Percentiles rank a stretch among this genome's conserved stretches.
These are phyloP conservation scores for Indicator indicator DNA, from an alignment of 2,113 vertebrate genomes.

Conservation along the genomic window DNA sequence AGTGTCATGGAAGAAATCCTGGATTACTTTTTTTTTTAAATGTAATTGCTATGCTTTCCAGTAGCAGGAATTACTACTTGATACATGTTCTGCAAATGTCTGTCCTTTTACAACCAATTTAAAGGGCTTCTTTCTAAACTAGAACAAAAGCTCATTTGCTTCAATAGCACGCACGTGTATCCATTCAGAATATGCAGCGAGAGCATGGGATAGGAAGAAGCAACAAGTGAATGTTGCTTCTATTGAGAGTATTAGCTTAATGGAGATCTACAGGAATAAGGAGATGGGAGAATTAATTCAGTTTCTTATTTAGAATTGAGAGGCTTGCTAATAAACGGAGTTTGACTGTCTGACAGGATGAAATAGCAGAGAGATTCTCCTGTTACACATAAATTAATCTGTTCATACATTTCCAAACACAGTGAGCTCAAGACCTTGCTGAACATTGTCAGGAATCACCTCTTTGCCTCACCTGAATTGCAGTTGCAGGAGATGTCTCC, in stretches of 20 bases:
- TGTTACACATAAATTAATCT: not conserved
- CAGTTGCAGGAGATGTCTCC: not conserved
- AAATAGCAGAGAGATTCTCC: not conserved
- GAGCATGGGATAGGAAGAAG: not conserved
- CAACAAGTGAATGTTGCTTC: not conserved
- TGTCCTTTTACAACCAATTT: not conserved
- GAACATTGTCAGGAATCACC: not conserved
- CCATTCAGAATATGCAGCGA: not conserved
- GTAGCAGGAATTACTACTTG: not conserved
- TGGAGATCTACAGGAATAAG: not conserved
- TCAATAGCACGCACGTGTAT: not conserved
- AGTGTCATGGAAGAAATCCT: not conserved
- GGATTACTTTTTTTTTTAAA: not conserved
- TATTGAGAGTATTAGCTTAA: not conserved
- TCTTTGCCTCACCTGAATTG: not conserved
- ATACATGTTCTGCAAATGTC: not conserved
- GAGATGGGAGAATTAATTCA: not conserved
- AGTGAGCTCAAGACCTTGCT: not conserved
- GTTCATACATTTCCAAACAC: not conserved
- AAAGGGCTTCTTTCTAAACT: not conserved
- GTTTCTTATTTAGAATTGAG: not conserved
- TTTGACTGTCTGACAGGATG: not conserved
- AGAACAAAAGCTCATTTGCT: not conserved
- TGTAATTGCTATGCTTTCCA: not conserved
- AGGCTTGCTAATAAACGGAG: not conserved